These are phyloP conservation scores for Melanostigma gelatinosum DNA, from an alignment of 2,113 vertebrate species.

Conservation along the genomic window DNA sequence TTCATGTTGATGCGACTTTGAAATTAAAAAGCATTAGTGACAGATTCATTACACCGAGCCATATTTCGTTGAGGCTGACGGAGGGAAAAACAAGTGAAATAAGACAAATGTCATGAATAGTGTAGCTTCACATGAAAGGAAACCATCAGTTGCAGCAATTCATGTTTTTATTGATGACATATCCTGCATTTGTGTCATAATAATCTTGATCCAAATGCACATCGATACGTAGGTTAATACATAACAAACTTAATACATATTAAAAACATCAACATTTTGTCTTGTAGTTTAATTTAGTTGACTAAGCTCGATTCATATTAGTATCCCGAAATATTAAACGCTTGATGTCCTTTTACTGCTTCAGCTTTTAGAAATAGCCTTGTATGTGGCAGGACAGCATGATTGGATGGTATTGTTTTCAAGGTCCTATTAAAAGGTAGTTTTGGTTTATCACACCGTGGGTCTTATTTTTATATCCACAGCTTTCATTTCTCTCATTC, in stretches of 20 bases:
- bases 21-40: slow-evolving; percentile 21
- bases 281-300: not conserved
- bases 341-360: not conserved
- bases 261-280: not conserved
- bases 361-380: not conserved
- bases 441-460: not conserved
- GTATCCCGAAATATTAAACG: not conserved
- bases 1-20: slow-evolving; percentile 8
- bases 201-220: not conserved
- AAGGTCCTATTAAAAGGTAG: not conserved
- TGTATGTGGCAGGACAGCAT: not conserved
- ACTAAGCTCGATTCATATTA: not conserved
- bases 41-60: slow-evolving; percentile 30
- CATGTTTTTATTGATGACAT: not conserved
- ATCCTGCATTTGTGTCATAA: slow-evolving; percentile 17
- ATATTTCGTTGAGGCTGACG: slow-evolving; percentile 22
- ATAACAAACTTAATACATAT: not conserved
- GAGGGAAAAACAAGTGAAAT: slow-evolving; percentile 23
- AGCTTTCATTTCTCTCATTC: not conserved
- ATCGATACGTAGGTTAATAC: not conserved
- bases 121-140: slow-evolving; percentile 15
- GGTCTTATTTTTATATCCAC: not conserved
- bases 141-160: not conserved
- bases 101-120: not conserved
- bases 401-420: not conserved